These are phyloP conservation scores for Peromyscus attwateri DNA, from an alignment of 2,797 vertebrate genomes.

Conservation along the genomic window DNA sequence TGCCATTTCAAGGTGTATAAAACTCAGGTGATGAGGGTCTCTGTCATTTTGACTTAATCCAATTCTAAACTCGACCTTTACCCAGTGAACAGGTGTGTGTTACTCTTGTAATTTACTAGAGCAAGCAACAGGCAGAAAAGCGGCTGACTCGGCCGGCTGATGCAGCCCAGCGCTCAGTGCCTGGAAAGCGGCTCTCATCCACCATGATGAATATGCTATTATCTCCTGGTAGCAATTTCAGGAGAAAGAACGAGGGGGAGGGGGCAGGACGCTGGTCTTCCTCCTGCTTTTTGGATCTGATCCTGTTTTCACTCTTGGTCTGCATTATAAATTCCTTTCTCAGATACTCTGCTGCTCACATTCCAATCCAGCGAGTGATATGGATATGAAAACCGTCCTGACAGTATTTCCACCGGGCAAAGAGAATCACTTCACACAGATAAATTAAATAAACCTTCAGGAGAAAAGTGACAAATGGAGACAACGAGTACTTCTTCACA, in stretches of 20 bases:
- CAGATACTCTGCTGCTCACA: conserved; percentile 65
- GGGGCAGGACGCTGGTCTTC: conserved; percentile 45
- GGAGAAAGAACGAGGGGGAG: conserved; percentile 54
- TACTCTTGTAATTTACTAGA: conserved; percentile 58
- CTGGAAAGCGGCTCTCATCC: conserved; percentile 48
- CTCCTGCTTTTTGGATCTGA: conserved; percentile 42
- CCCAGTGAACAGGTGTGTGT: conserved; percentile 81
- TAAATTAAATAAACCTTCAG: conserved; percentile 71
- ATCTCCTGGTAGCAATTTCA: conserved; percentile 73
- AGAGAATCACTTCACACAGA: conserved; percentile 56
- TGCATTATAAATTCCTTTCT: conserved; percentile 75
- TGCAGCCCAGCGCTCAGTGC: conserved; percentile 47
- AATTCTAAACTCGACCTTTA: conserved; percentile 83
- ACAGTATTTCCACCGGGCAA: conserved; percentile 64
- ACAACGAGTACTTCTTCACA: conserved; percentile 46
- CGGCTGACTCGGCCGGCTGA: conserved; percentile 56
- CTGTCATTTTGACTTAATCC: conserved; percentile 84
- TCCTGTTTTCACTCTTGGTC: conserved; percentile 63
- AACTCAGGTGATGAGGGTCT: conserved; percentile 71
- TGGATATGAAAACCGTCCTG: conserved; percentile 3
- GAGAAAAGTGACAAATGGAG: conserved; percentile 71
- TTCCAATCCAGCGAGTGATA: conserved; percentile 50
- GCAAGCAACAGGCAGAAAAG: conserved; percentile 66
- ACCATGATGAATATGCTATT: conserved; percentile 69
- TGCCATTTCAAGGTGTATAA: conserved; percentile 77